Percentiles rank a stretch among this genome's conserved stretches.
phyloP scores from a whole-genome alignment of 2,888 invertebrate species.

The Drosophila pseudotakahashii region DNA sequence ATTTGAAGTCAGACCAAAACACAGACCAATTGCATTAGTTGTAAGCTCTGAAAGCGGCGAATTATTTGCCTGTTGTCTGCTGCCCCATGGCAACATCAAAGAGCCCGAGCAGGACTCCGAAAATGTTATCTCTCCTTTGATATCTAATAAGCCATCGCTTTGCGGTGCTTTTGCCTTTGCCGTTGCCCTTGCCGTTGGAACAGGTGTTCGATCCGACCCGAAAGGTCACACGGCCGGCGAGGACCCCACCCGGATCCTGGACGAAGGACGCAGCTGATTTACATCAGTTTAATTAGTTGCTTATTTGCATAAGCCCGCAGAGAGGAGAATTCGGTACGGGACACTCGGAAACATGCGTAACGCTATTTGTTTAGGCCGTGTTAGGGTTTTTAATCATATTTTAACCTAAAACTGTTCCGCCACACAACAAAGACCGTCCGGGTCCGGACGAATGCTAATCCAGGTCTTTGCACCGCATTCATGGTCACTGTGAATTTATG shows the following conservation, averaged over 20 bases:
- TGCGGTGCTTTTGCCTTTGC: slow-evolving; percentile 1
- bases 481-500: slow-evolving; percentile 63
- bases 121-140: slow-evolving; percentile 36
- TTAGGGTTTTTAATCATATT: slow-evolving; percentile 41
- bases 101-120: slow-evolving; percentile 3
- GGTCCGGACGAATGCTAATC: slow-evolving; percentile 2
- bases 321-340: slow-evolving; percentile 11
- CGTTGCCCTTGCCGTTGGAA: slow-evolving; percentile 7
- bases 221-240: slow-evolving; percentile 44
- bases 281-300: slow-evolving; percentile 70
- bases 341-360: slow-evolving; percentile 65
- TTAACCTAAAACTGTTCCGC: slow-evolving; percentile 24
- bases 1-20: slow-evolving; percentile 15
- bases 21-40: slow-evolving; percentile 22
- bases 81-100: slow-evolving; percentile 40
- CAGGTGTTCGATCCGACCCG: slow-evolving; percentile 56
- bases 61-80: slow-evolving; percentile 21
- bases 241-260: background rate
- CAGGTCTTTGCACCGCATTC: slow-evolving; percentile 41
- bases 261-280: slow-evolving; percentile 55
- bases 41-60: slow-evolving; percentile 22
- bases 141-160: slow-evolving; percentile 30
- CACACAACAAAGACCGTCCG: slow-evolving; percentile 20
- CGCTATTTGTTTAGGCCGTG: slow-evolving; percentile 67
- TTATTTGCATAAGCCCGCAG: slow-evolving; percentile 62